phyloP scores from a whole-genome alignment of 2,888 invertebrate genomes.

The Smittia sp. region DNA sequence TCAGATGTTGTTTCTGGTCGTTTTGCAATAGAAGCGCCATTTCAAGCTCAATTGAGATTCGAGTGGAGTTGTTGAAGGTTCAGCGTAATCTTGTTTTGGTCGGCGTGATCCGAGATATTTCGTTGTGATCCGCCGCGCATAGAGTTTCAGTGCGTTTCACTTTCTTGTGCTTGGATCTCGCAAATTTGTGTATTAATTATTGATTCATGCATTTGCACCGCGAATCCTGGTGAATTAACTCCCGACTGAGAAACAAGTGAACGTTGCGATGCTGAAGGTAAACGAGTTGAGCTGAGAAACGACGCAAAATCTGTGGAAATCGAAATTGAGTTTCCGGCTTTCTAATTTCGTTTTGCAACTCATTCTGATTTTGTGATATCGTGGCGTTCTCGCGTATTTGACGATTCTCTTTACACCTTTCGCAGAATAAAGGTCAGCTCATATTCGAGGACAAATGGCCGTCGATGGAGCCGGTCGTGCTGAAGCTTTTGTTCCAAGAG shows the following conservation, averaged over 20 bases:
- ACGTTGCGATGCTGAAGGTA: not conserved
- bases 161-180: not conserved
- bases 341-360: not conserved
- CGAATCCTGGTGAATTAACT: not conserved
- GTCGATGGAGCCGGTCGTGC: constrained; percentile 86
- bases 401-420: constrained; percentile 27
- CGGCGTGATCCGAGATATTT: no score
- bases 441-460: constrained; percentile 97
- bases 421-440: constrained; percentile 65
- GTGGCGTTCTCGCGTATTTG: not conserved
- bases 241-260: not conserved
- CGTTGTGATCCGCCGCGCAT: no score
- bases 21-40: constrained; percentile 51
- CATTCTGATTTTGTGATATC: not conserved
- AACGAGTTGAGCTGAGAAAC: not conserved
- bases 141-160: not conserved
- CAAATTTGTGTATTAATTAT: not conserved
- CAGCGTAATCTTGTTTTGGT: no score
- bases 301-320: not conserved
- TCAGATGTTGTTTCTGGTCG: constrained; percentile 60
- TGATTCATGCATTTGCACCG: not conserved
- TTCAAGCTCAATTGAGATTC: not conserved
- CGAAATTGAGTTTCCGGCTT: not conserved
- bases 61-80: no score
- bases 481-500: constrained; percentile 91